These are phyloP conservation scores for Yponomeuta evonymella DNA, from an alignment of 2,888 invertebrate species.

Conservation along the genomic window DNA sequence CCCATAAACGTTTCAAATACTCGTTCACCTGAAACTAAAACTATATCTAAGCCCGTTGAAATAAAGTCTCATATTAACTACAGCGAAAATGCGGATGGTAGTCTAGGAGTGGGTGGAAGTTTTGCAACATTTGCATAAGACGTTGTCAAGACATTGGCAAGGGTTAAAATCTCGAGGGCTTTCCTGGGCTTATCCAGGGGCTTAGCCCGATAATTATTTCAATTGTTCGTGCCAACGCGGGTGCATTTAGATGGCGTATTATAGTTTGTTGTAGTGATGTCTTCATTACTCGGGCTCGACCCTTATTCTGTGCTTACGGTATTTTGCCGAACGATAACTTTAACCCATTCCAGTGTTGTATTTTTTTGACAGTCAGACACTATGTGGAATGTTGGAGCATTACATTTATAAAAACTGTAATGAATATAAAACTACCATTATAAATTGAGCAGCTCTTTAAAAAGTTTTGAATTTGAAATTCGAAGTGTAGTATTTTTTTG, in stretches of 20 bases:
- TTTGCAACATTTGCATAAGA: constrained; percentile 72
- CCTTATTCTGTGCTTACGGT: neutral
- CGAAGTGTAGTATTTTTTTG: too few species aligned
- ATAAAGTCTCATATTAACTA: constrained; percentile 17
- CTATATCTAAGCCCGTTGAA: neutral
- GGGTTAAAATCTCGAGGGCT: constrained; percentile 72
- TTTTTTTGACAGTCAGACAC: too few species aligned
- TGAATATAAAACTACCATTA: too few species aligned
- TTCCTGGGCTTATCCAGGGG: constrained; percentile 60
- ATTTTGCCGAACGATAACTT: neutral
- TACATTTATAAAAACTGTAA: too few species aligned
- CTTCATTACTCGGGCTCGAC: constrained; percentile 54
- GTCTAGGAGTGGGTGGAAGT: constrained; percentile 39
- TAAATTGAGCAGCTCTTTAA: too few species aligned
- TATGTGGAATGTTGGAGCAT: too few species aligned
- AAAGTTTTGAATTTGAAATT: too few species aligned
- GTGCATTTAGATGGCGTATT: constrained; percentile 74
- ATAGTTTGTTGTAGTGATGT: constrained; percentile 68
- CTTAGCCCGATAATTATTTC: constrained; percentile 76
- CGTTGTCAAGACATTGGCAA: constrained; percentile 64
- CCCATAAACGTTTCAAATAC: constrained; percentile 29
- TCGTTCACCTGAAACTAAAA: constrained; percentile 21
- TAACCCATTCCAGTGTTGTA: too few species aligned
- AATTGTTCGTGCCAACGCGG: constrained; percentile 75
- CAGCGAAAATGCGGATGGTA: constrained; percentile 24